Evolutionary conservation across 2,113 vertebrate species (phyloP).

Genomic region (Callospermophilus lateralis): DNA sequence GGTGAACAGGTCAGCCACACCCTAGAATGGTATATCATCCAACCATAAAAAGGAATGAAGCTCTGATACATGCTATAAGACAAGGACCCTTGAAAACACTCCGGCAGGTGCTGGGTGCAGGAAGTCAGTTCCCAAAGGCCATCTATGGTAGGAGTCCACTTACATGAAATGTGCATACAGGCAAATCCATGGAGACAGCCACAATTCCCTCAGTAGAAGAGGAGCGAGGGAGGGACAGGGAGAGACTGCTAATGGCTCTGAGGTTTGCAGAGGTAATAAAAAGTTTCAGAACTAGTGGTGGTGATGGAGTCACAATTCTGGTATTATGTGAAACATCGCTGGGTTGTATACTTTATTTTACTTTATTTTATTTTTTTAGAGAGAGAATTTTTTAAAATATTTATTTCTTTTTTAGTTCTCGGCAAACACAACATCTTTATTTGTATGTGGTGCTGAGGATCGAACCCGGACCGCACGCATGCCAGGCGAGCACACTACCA

Average conservation of each 20-base stretch:
- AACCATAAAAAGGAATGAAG: neutral
- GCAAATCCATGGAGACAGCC: neutral
- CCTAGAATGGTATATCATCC: rapidly evolving
- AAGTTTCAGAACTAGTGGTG: neutral
- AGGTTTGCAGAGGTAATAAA: neutral
- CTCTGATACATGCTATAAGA: rapidly evolving
- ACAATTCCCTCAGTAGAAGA: neutral
- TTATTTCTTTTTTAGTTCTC: no score
- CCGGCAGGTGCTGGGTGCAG: rapidly evolving
- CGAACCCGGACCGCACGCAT: no score
- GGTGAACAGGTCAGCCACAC: rapidly evolving
- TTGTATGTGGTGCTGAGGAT: no score
- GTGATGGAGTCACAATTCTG: no score
- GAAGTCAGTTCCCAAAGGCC: neutral
- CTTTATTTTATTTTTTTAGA: no score
- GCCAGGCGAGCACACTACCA: no score
- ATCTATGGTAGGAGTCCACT: rapidly evolving
- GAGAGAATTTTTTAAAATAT: no score
- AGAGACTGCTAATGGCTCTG: rapidly evolving
- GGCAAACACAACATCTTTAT: no score
- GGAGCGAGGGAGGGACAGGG: no score
- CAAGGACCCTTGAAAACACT: neutral
- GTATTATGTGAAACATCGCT: no score
- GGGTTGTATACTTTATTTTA: neutral
- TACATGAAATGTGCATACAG: neutral